Percentiles rank a stretch among this genome's conserved stretches.
Conservation (phyloP, 2,113 vertebrate species). For the Phylloscopus whistleri region DNA sequence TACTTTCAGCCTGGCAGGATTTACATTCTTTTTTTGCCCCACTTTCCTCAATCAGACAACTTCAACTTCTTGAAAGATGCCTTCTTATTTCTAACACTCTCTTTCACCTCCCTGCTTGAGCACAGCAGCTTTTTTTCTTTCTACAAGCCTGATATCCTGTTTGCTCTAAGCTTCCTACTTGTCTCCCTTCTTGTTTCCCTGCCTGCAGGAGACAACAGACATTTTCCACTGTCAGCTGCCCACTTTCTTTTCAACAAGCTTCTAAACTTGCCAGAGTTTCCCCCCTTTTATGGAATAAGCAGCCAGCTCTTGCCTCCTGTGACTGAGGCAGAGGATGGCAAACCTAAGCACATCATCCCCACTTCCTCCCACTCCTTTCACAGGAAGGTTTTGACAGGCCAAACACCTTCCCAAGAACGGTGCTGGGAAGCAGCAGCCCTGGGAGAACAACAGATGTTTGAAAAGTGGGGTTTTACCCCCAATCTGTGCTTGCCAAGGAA, state of each 20-base stretch:
- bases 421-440: background rate
- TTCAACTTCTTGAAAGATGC: conserved; percentile 32
- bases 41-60: conserved; percentile 42
- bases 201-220: background rate
- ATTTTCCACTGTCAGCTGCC: background rate
- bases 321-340: background rate
- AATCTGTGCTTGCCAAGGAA: background rate
- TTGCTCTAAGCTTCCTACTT: conserved; percentile 26
- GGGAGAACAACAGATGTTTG: background rate
- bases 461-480: background rate
- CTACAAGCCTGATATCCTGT: background rate
- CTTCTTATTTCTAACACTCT: background rate
- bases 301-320: background rate
- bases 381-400: background rate
- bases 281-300: background rate
- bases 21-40: conserved; percentile 28
- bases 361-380: background rate
- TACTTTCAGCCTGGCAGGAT: conserved; percentile 49
- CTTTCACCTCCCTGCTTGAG: background rate
- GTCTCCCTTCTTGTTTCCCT: background rate
- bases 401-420: background rate
- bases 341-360: background rate
- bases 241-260: background rate
- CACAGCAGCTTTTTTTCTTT: background rate
- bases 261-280: background rate